These are phyloP conservation scores for Agrotis puta DNA, from an alignment of 2,888 invertebrate genomes.

Conservation along the genomic window DNA sequence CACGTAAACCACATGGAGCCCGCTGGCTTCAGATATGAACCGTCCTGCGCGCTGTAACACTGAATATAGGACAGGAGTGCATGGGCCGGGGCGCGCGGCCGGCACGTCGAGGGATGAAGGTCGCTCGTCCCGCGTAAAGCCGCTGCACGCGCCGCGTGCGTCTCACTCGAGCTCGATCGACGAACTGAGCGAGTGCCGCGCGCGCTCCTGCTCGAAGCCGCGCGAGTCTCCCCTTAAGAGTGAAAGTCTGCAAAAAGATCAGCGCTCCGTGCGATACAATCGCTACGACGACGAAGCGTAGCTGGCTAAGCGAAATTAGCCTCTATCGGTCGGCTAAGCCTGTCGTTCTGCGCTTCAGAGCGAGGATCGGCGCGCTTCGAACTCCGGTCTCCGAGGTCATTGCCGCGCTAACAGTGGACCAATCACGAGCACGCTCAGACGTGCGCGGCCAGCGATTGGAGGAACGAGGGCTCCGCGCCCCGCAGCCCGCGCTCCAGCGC, in stretches of 20 bases:
- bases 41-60: slow-evolving; percentile 78
- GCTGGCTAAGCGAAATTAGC: slow-evolving; percentile 87
- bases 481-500: slow-evolving; percentile 79
- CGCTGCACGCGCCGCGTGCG: slow-evolving; percentile 88
- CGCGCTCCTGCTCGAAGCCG: slow-evolving; percentile 85
- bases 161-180: slow-evolving; percentile 91
- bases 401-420: slow-evolving; percentile 92
- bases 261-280: slow-evolving; percentile 89
- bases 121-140: slow-evolving; percentile 79
- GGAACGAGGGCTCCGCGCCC: slow-evolving; percentile 83
- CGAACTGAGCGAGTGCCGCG: slow-evolving; percentile 89
- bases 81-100: slow-evolving; percentile 80
- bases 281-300: slow-evolving; percentile 81
- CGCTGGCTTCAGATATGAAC: slow-evolving; percentile 72
- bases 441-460: slow-evolving; percentile 87
- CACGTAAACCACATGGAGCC: slow-evolving; percentile 87
- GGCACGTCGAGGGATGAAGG: slow-evolving; percentile 88
- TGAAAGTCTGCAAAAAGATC: slow-evolving; percentile 92
- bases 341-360: slow-evolving; percentile 88
- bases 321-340: slow-evolving; percentile 88
- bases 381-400: slow-evolving; percentile 96
- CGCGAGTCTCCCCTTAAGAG: slow-evolving; percentile 89
- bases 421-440: slow-evolving; percentile 88
- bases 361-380: slow-evolving; percentile 95
- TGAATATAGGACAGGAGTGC: slow-evolving; percentile 86